phyloP scores from a whole-genome alignment of 1,140 invertebrate species.

The Brachionus plicatilis region DNA sequence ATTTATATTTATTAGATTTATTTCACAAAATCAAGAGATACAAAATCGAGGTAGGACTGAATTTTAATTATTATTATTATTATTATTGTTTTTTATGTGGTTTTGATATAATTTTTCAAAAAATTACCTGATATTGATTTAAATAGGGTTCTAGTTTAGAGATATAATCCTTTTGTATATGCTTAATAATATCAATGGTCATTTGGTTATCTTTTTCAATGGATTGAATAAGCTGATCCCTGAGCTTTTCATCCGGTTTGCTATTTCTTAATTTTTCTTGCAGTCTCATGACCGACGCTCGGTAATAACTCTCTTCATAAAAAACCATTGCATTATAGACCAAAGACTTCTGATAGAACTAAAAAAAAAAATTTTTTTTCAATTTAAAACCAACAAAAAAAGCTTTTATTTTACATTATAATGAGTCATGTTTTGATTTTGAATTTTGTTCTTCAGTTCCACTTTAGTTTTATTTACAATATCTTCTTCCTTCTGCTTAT shows the following conservation, averaged over 20 bases:
- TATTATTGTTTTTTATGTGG: no score
- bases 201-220: slow-evolving; percentile 38
- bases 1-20: no score
- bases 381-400: neutral
- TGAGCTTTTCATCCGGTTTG: slow-evolving; percentile 20
- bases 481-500: slow-evolving; percentile 35
- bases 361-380: neutral
- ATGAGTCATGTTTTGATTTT: slow-evolving; percentile 30
- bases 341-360: slow-evolving; percentile 26
- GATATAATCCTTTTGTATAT: slow-evolving; percentile 21
- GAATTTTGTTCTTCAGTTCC: slow-evolving; percentile 24
- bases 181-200: slow-evolving; percentile 13
- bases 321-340: slow-evolving; percentile 11
- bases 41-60: no score
- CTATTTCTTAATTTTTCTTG: slow-evolving; percentile 24
- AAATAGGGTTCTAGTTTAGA: slow-evolving; percentile 33
- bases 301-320: slow-evolving; percentile 30
- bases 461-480: neutral
- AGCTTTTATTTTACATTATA: neutral
- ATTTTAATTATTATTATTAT: no score
- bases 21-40: no score
- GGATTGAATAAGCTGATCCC: slow-evolving; percentile 21
- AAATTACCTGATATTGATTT: slow-evolving; percentile 38
- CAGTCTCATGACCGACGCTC: neutral
- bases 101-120: no score